A percentile compares a stretch with the other conserved stretches of the same genome.
phyloP scores from a whole-genome alignment of 2,797 vertebrate species.

The Neomorphus geoffroyi region DNA sequence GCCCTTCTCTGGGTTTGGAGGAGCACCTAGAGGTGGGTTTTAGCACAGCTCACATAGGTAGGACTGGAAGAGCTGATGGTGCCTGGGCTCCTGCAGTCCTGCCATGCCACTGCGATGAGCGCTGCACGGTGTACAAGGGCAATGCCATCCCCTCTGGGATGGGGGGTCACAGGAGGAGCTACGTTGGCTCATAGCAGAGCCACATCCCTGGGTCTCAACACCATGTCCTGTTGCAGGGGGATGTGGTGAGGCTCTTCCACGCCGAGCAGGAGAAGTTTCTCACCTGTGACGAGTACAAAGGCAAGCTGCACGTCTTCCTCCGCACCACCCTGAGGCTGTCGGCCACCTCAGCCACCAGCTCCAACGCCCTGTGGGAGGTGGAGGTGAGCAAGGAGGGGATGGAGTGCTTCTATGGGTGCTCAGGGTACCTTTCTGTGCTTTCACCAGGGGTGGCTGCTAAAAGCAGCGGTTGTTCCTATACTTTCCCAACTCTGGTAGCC shows the following conservation, averaged over 20 bases:
- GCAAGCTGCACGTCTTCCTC: constrained; percentile 91
- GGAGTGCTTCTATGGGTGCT: fast-evolving
- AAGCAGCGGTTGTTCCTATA: neutral
- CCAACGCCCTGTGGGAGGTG: constrained; percentile 96
- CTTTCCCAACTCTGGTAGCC: neutral
- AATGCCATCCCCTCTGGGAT: neutral
- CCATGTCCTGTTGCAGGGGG: constrained; percentile 78
- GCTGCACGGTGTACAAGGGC: neutral
- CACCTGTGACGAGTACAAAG: constrained; percentile 93
- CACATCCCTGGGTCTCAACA: neutral
- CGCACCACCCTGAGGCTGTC: constrained; percentile 93
- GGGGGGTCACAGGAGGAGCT: neutral
- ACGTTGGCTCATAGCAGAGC: neutral
- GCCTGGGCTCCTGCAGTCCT: neutral
- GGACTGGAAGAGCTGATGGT: neutral
- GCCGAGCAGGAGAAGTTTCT: constrained; percentile 98
- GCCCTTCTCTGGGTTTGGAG: neutral
- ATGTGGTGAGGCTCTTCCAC: constrained; percentile 93
- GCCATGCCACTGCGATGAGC: fast-evolving
- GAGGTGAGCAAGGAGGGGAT: constrained; percentile 78
- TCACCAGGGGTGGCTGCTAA: fast-evolving
- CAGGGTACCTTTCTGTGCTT: fast-evolving
- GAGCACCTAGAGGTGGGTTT: neutral
- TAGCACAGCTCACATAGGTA: neutral
- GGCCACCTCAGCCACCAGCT: constrained; percentile 94